Conservation (phyloP, 2,113 vertebrate species). For the Rostratula benghalensis region DNA sequence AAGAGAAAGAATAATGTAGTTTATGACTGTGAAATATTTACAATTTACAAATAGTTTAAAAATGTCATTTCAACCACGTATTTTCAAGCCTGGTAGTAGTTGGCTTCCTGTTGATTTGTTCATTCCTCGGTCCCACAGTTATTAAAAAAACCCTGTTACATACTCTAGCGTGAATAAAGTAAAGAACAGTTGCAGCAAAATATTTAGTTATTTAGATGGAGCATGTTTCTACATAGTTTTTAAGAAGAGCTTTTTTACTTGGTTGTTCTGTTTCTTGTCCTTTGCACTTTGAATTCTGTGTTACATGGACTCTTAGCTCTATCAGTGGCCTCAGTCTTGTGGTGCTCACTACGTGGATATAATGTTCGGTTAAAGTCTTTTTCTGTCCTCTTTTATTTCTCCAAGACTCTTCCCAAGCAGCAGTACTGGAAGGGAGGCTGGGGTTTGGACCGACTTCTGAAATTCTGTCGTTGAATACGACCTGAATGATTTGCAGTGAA, state of each 20-base stretch:
- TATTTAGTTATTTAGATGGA: neutral
- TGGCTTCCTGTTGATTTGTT: neutral
- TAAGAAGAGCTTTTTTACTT: neutral
- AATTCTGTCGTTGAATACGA: neutral
- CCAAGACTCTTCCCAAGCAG: neutral
- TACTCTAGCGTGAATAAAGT: neutral
- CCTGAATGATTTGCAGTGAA: neutral
- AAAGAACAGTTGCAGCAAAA: neutral
- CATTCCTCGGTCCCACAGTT: neutral
- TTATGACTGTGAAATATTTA: neutral
- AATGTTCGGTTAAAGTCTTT: neutral
- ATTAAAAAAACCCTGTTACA: neutral
- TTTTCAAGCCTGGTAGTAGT: neutral
- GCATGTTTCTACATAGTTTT: neutral
- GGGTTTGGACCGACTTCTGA: neutral
- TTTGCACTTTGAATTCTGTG: neutral
- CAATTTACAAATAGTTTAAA: neutral
- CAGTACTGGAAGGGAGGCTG: neutral
- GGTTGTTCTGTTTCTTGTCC: neutral
- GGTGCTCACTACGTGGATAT: neutral
- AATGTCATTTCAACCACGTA: neutral
- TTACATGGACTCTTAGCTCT: neutral
- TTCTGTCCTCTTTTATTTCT: neutral
- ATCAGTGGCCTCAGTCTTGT: neutral
- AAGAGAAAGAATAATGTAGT: neutral